Evolutionary conservation across 37 sponge, comb jelly and placozoan species (phyloP).

Genomic region (Mnemiopsis leidyi): DNA sequence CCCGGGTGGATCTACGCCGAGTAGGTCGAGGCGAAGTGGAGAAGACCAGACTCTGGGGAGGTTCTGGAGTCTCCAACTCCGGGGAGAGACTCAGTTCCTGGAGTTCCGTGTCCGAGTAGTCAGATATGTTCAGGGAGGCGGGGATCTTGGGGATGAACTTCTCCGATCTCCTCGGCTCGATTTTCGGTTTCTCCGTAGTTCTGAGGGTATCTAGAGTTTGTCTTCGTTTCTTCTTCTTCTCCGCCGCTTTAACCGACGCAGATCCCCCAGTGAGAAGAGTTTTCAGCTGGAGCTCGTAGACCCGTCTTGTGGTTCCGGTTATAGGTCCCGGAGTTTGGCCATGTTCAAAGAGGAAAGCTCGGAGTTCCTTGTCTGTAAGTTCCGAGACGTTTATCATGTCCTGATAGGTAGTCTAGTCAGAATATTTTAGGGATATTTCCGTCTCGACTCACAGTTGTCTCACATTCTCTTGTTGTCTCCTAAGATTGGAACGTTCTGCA

Average conservation of each 20-base stretch:
- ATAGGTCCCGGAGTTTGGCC: constrained; percentile 9
- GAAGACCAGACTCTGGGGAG: constrained; percentile 43
- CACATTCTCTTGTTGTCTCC: too few relatives aligned
- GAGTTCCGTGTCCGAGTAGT: constrained; percentile 36
- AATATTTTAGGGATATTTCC: neutral
- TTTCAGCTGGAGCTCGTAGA: constrained; percentile 12
- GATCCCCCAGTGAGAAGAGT: neutral
- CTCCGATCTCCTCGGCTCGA: constrained; percentile 33
- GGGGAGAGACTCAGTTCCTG: neutral
- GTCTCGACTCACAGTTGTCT: too few relatives aligned
- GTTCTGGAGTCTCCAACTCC: neutral
- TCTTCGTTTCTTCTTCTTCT: neutral
- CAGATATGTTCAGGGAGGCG: constrained; percentile 15
- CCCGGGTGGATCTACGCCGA: neutral
- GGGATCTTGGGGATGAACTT: neutral
- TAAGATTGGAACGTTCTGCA: too few relatives aligned
- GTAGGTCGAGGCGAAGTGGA: neutral
- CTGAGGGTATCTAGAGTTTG: constrained; percentile 30
- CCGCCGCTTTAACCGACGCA: neutral
- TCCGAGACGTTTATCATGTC: constrained; percentile 3
- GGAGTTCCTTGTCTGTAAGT: constrained; percentile 7
- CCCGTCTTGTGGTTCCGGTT: constrained; percentile 23
- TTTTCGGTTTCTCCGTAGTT: constrained; percentile 21
- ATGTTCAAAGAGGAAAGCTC: neutral
- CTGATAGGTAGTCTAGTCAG: neutral